Base-by-base conservation (phyloP, 2,113 vertebrate species). In the Eulacestoma nigropectus region DNA sequence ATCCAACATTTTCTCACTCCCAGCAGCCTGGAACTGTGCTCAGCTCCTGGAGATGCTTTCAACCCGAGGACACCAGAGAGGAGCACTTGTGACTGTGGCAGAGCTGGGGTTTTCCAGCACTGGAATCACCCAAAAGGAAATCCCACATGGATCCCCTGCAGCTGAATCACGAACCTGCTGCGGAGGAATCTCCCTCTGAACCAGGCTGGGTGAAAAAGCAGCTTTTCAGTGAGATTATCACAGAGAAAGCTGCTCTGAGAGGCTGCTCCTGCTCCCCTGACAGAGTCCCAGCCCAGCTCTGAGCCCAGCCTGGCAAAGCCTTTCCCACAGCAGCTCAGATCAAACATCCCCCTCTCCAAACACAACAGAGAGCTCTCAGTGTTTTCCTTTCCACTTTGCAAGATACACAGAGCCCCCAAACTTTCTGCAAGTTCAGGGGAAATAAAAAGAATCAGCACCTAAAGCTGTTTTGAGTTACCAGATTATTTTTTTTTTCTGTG, bases 321-420 rank as follows among this genome's bases (percentile, higher is more conserved):
- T 76, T 93, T 84, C 85, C 95, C 82, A 77, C 68, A 93, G 85
- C 68, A 87, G 77, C 1, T 13, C 63, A 13, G 4, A 77, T 32
- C 74, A 90, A 92, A 69, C 69, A 33, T 69, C 56, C 73, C 77
- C 42, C 39, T 69, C 47, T 59, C 68, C 82, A 95, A 94, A 92
- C 82, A 90, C 77, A 87, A 69, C 81, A 78, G 30, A 35, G 56
- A 59, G n/a, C 64, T 81, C 63, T 16, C 53, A 65, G 56, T 22
- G 53, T 49, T 72, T 75, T 56, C 56, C 55, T 85, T 92, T 64
- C 15, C 67, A 8, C 46, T 77, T 29, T 64, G 11, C 53, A 79
- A 81, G 25, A 62, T 8, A 72, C 41, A 73, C 62, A 64, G 37
- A 91, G 32, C 16, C 37, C 68, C 35, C 37, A 72, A 59, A 80